A percentile compares a stretch with the other conserved stretches of the same genome.
phyloP scores from a whole-genome alignment of 2,113 vertebrate genomes.

The Campylomormyrus tamandua region DNA sequence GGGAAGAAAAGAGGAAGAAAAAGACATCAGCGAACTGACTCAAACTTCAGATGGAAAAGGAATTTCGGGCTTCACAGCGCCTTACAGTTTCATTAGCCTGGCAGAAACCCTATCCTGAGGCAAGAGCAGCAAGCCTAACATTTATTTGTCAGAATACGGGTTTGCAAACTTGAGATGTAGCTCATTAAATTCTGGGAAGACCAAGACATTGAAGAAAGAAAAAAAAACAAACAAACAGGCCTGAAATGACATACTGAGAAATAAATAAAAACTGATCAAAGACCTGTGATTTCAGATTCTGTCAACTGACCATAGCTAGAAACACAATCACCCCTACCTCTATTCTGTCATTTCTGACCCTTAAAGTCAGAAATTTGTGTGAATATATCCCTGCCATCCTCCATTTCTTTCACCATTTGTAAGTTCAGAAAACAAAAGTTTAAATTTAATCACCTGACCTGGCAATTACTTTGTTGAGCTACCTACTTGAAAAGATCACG shows the following conservation, averaged over 20 bases:
- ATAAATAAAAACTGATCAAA: background rate
- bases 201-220: background rate
- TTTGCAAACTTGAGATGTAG: background rate
- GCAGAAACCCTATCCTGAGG: background rate
- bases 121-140: background rate
- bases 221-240: background rate
- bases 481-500: background rate
- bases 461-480: background rate
- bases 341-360: background rate
- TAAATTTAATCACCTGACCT: background rate
- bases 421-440: background rate
- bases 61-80: background rate
- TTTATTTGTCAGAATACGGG: constrained; percentile 1
- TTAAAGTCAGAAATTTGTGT: background rate
- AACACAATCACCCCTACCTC: background rate
- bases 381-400: background rate
- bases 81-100: background rate
- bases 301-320: background rate
- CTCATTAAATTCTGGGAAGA: background rate
- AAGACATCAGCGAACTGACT: background rate
- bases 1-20: background rate
- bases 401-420: background rate
- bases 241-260: background rate
- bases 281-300: background rate
- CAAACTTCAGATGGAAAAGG: background rate